Percentiles rank a stretch among this genome's conserved stretches.
Conservation (phyloP, 2,888 invertebrate species). For the Callyntrura sp. region DNA sequence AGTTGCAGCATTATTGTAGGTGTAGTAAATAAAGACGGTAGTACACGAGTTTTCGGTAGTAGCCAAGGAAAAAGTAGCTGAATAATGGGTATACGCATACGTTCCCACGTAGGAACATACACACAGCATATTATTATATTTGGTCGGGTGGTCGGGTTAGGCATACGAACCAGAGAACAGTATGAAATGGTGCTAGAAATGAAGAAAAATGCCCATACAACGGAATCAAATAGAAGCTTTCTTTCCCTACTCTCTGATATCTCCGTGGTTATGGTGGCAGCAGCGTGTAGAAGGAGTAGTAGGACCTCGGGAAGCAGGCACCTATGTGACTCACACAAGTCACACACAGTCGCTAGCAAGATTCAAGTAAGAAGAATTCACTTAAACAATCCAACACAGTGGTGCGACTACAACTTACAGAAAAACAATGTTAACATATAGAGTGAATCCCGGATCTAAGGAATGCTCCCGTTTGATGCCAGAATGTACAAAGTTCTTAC, state of each 20-base stretch:
- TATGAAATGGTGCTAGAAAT: neutral
- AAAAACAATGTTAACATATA: conserved; percentile 41
- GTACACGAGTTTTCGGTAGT: conserved; percentile 1
- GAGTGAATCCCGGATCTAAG: conserved; percentile 4
- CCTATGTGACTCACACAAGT: conserved; percentile 22
- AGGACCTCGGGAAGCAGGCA: neutral
- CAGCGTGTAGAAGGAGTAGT: too few relatives aligned
- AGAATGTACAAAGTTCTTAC: neutral
- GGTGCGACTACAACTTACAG: conserved; percentile 27
- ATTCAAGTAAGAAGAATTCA: conserved; percentile 29
- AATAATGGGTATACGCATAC: conserved; percentile 32
- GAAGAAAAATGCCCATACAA: neutral
- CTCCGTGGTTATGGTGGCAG: conserved; percentile 31
- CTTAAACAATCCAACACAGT: conserved; percentile 15
- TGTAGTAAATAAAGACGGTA: conserved; percentile 14
- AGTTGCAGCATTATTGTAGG: conserved; percentile 23
- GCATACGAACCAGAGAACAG: neutral
- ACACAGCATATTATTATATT: neutral
- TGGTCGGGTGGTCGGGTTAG: neutral
- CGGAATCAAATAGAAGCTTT: conserved; percentile 8
- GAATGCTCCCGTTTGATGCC: neutral
- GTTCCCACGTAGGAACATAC: neutral
- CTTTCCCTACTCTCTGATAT: conserved; percentile 24
- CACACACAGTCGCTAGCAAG: neutral
- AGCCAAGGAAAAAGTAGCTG: conserved; percentile 51